These are phyloP conservation scores for Pyrgus malvae DNA, from an alignment of 2,888 invertebrate species.

Conservation along the genomic window DNA sequence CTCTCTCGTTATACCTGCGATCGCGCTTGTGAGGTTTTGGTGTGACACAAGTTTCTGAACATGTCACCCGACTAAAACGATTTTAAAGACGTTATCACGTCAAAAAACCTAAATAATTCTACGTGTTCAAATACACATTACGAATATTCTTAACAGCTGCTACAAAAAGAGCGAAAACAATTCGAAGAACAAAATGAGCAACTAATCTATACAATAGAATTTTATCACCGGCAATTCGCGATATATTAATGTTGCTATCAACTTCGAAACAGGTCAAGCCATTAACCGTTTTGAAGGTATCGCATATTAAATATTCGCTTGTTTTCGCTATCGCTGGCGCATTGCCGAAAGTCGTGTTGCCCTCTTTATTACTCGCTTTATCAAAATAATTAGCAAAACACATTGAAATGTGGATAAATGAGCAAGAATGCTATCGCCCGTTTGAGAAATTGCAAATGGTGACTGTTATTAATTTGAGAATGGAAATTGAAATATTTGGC, in stretches of 20 bases:
- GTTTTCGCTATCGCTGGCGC: slow-evolving; percentile 17
- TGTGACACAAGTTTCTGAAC: too few species aligned
- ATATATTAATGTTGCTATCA: slow-evolving; percentile 6
- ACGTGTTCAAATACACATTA: neutral
- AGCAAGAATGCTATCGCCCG: neutral
- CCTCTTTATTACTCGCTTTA: neutral
- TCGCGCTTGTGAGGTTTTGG: too few species aligned
- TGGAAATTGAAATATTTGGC: too few species aligned
- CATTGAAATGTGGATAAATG: neutral
- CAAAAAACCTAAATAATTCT: too few species aligned
- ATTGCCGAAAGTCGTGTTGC: slow-evolving; percentile 13
- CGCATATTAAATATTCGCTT: slow-evolving; percentile 10
- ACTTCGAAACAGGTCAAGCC: slow-evolving; percentile 6
- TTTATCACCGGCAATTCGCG: slow-evolving; percentile 17
- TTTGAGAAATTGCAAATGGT: neutral
- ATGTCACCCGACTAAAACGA: too few species aligned
- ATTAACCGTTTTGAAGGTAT: slow-evolving; percentile 17
- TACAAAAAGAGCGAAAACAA: neutral
- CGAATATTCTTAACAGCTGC: too few species aligned
- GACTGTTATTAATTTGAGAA: too few species aligned
- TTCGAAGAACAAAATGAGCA: neutral
- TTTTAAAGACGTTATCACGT: too few species aligned
- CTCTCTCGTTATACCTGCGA: too few species aligned
- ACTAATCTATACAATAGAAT: slow-evolving; percentile 1
- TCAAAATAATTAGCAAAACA: slow-evolving; percentile 11